Evolutionary conservation across 1,140 invertebrate genomes (phyloP).

Genomic region (Neoseiulus cucumeris): DNA sequence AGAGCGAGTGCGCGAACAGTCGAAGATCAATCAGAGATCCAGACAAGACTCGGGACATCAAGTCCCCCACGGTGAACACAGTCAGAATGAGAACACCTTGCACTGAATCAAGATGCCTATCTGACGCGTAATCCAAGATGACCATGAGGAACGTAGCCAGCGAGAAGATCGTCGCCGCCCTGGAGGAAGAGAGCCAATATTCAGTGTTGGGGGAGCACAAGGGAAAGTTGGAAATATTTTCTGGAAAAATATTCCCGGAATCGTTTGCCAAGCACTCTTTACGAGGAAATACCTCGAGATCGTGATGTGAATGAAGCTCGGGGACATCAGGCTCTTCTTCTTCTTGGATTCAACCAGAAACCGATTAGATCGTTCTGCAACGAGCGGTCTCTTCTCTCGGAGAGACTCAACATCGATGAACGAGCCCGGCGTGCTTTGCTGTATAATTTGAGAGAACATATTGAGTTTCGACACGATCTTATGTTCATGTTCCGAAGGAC

Average conservation of each 20-base stretch:
- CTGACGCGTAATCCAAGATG: background rate
- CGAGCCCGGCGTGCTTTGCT: background rate
- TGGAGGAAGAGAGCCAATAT: background rate
- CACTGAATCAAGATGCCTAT: background rate
- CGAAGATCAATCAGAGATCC: background rate
- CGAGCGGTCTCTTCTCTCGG: background rate
- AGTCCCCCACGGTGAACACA: background rate
- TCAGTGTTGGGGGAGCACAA: no score
- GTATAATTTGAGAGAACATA: no score
- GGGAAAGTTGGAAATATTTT: no score
- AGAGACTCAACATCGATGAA: conserved; percentile 4
- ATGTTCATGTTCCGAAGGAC: no score
- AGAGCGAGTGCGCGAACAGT: background rate
- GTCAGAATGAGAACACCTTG: conserved; percentile 1
- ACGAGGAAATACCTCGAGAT: background rate
- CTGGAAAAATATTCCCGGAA: background rate
- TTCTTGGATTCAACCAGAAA: background rate
- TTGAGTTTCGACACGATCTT: no score
- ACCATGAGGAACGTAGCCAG: background rate
- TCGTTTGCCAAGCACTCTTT: background rate
- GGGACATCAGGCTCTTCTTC: background rate
- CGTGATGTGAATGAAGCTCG: background rate
- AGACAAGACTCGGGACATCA: background rate
- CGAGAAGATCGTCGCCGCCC: background rate
- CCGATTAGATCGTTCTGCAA: background rate